These are phyloP conservation scores for Cydia amplana DNA, from an alignment of 1,140 invertebrate genomes.

Conservation along the genomic window DNA sequence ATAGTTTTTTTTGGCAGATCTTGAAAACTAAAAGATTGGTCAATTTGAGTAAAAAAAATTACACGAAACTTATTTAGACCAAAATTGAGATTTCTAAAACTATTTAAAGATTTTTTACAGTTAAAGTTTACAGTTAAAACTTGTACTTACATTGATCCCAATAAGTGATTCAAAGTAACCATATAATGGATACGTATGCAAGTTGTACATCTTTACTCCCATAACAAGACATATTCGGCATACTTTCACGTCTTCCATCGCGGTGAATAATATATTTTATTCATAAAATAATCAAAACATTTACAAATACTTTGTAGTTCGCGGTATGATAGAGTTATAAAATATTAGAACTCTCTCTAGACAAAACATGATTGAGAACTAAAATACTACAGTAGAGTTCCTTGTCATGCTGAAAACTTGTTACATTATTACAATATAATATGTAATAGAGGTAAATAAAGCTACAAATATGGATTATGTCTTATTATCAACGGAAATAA, in stretches of 20 bases:
- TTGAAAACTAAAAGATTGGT: too few species aligned
- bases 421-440: not conserved
- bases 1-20: too few species aligned
- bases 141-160: constrained; percentile 58
- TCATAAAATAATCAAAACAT: not conserved
- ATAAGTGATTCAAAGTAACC: constrained; percentile 56
- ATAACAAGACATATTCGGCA: constrained; percentile 62
- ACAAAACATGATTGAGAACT: constrained; percentile 19
- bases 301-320: constrained; percentile 41
- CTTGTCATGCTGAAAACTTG: not conserved
- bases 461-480: not conserved
- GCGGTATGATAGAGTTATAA: constrained; percentile 66
- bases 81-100: too few species aligned
- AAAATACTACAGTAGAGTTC: constrained; percentile 3
- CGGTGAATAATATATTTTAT: not conserved
- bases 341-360: constrained; percentile 60
- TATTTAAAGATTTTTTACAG: not conserved
- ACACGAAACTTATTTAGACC: too few species aligned
- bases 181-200: constrained; percentile 48
- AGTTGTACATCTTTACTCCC: constrained; percentile 55
- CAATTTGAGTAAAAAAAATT: too few species aligned
- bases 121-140: too few species aligned
- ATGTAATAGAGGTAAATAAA: not conserved
- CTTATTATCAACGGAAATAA: not conserved
- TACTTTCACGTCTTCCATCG: constrained; percentile 57